Evolutionary conservation across 2,797 vertebrate genomes (phyloP), one percentile per base, ranked within the genome.

Genomic region (Malurus leucopterus): DNA sequence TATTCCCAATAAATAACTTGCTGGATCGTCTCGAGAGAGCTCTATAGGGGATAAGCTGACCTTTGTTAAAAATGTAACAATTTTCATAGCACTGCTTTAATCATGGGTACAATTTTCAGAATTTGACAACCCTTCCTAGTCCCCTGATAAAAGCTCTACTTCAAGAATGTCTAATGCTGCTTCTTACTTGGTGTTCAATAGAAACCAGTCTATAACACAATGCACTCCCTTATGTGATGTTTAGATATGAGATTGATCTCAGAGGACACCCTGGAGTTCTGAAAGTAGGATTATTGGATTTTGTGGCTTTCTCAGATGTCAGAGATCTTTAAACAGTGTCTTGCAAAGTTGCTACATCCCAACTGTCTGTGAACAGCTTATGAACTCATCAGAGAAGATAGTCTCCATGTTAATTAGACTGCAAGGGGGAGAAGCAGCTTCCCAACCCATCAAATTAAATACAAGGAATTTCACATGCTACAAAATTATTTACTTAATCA

Each of bases 251-350:
- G 98, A 99, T 99, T 99, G 99, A 99, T 99, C 98, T 98, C 97
- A 90, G 96, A 98, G 98, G 98, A 99, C 98, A 98, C 98, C 98
- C 98, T 97, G 97, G 96, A 98, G 98, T 99, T 98, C 98, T 99
- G 98, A 99, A 99, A 99, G 98, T 98, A 96, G 98, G 99, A 99
- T 99, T 99, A 99, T 99, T 99, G 99, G 99, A 99, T 99, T 98
- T 97, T 97, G 98, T 97, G 98, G 98, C 98, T 99, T 98, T 98
- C 98, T 99, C 98, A 99, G 99, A 99, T 99, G 98, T 99, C 98
- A 98, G 97, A 99, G 98, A 99, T 99, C 98, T 99, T 99, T 99
- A 98, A 99, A 99, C 98, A 98, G 98, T 96, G 97, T 98, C 98
- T 99, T 98, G 98, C 98, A 98, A 99, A 99, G 98, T 99, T 98